phyloP scores from a whole-genome alignment of 2,888 invertebrate species.

The Athripsodes cinereus region DNA sequence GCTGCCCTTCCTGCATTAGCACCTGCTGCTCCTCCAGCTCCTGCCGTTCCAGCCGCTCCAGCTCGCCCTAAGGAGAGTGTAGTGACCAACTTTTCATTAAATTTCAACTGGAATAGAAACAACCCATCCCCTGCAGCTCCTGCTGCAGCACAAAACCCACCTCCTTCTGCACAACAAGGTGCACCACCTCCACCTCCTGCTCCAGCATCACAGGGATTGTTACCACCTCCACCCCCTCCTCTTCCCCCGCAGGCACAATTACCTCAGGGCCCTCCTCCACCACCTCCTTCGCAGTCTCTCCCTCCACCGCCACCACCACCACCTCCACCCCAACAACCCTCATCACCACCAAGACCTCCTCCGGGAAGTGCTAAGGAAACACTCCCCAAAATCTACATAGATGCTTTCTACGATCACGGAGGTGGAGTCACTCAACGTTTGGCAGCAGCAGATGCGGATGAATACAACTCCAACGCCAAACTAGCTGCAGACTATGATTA shows the following conservation, averaged over 20 bases:
- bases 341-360: conserved; percentile 33
- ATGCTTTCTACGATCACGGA: conserved; percentile 41
- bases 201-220: conserved; percentile 30
- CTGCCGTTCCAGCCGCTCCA: conserved; percentile 29
- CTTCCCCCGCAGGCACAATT: conserved; percentile 32
- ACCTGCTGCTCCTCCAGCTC: conserved; percentile 31
- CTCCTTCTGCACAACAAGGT: conserved; percentile 29
- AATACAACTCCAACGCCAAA: conserved; percentile 14
- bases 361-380: conserved; percentile 35
- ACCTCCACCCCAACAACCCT: conserved; percentile 32
- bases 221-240: conserved; percentile 30
- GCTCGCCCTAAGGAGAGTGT: conserved; percentile 27
- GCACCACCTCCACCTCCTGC: conserved; percentile 31
- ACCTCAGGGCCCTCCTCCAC: conserved; percentile 30
- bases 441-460: conserved; percentile 40
- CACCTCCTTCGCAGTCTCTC: conserved; percentile 26
- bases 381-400: conserved; percentile 42
- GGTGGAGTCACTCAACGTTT: conserved; percentile 43
- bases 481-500: conserved; percentile 37
- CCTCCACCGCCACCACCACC: conserved; percentile 27
- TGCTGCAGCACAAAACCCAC: conserved; percentile 31
- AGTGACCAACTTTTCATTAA: conserved; percentile 26
- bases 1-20: conserved; percentile 26
- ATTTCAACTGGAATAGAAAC: conserved; percentile 27
- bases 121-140: conserved; percentile 31